Percentiles rank a stretch among this genome's conserved stretches.
These are phyloP conservation scores for Ictalurus furcatus DNA, from an alignment of 2,113 vertebrate species.

Conservation along the genomic window DNA sequence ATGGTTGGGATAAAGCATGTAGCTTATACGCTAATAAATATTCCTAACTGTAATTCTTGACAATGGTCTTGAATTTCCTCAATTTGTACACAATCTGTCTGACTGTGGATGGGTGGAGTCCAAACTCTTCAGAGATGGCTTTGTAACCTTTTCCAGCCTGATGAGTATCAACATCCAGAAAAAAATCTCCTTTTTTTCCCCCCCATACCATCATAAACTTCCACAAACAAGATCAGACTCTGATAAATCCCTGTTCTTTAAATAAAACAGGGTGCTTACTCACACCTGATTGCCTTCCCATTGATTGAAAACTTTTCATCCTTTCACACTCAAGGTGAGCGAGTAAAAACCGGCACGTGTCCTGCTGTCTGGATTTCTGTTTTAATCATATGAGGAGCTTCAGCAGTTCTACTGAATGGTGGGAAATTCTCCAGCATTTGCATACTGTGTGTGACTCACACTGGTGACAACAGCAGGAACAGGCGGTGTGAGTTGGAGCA, in stretches of 20 bases:
- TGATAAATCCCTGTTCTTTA: too few species aligned
- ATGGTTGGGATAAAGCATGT: not conserved
- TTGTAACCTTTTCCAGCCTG: too few species aligned
- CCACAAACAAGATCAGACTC: too few species aligned
- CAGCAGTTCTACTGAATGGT: not conserved
- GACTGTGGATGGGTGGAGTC: too few species aligned
- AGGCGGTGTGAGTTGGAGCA: not conserved
- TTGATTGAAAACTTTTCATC: slow-evolving; percentile 28
- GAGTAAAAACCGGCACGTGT: slow-evolving; percentile 44
- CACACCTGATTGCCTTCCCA: too few species aligned
- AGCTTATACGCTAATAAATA: not conserved
- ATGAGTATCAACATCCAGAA: too few species aligned
- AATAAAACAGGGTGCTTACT: too few species aligned
- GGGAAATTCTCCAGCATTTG: slow-evolving; percentile 4
- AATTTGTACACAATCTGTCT: too few species aligned
- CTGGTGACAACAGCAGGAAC: not conserved
- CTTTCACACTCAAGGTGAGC: slow-evolving; percentile 42
- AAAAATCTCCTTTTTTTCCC: too few species aligned
- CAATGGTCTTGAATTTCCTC: too few species aligned
- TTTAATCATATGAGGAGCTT: slow-evolving; percentile 3
- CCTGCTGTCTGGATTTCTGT: slow-evolving; percentile 24
- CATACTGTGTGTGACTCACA: not conserved
- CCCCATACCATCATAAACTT: too few species aligned
- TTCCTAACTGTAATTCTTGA: not conserved
- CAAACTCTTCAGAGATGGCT: too few species aligned